Evolutionary conservation across 1,140 invertebrate genomes (phyloP).

Genomic region (Dinothrombium tinctorium): DNA sequence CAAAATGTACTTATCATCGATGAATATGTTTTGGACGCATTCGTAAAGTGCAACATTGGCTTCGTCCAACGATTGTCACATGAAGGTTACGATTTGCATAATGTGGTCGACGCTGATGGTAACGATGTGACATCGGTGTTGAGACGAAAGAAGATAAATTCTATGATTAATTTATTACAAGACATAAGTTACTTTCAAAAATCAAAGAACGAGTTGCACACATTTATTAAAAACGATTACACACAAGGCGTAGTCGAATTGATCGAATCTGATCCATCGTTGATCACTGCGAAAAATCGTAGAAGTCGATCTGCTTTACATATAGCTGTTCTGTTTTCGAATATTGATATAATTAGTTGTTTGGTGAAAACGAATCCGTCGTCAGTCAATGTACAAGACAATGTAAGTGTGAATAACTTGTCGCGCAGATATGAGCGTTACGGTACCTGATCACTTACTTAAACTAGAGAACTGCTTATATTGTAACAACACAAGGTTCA

Average conservation of each 20-base stretch:
- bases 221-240: slow-evolving; percentile 39
- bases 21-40: slow-evolving; percentile 12
- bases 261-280: slow-evolving; percentile 26
- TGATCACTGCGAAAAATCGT: slow-evolving; percentile 47
- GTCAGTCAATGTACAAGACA: slow-evolving; percentile 48
- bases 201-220: slow-evolving; percentile 45
- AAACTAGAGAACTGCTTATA: no score
- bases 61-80: slow-evolving; percentile 36
- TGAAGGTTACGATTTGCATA: slow-evolving; percentile 65
- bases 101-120: slow-evolving; percentile 38
- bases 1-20: slow-evolving; percentile 63
- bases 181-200: slow-evolving; percentile 46
- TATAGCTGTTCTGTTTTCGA: slow-evolving; percentile 50
- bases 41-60: slow-evolving; percentile 1
- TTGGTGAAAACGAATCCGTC: slow-evolving; percentile 43
- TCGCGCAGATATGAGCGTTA: no score
- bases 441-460: no score
- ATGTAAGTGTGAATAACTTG: no score
- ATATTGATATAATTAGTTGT: slow-evolving; percentile 45
- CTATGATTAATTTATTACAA: slow-evolving; percentile 33
- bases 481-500: no score
- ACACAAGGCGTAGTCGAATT: slow-evolving; percentile 31
- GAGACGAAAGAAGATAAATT: slow-evolving; percentile 30
- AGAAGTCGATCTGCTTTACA: slow-evolving; percentile 42
- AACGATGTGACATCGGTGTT: slow-evolving; percentile 31